Percentiles rank a stretch among this genome's conserved stretches.
Conservation (phyloP, 2,888 invertebrate genomes). For the Macrostomum cliftonense region DNA sequence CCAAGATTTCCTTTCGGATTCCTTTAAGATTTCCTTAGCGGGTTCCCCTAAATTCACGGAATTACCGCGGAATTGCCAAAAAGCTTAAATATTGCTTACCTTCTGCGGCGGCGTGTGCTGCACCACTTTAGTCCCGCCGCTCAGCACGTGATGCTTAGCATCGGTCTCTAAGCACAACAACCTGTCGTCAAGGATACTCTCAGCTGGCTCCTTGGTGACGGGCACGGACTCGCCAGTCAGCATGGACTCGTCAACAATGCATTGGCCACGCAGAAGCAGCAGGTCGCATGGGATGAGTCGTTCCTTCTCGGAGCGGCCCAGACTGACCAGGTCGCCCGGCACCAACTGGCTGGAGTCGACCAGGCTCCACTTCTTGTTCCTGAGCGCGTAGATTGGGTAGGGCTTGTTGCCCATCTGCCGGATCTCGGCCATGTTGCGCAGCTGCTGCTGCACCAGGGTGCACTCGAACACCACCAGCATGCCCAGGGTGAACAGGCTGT, state of each 20-base stretch:
- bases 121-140: constrained; percentile 90
- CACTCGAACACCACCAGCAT: constrained; percentile 93
- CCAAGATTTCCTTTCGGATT: no score
- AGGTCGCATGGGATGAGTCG: constrained; percentile 81
- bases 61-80: no score
- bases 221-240: constrained; percentile 94
- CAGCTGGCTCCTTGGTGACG: constrained; percentile 89
- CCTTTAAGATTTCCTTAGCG: no score
- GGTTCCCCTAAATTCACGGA: no score
- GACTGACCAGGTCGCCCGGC: constrained; percentile 86
- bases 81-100: constrained; percentile 38
- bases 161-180: constrained; percentile 62
- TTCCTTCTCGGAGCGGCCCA: constrained; percentile 41
- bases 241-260: constrained; percentile 98
- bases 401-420: constrained; percentile 97
- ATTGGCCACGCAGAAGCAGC: constrained; percentile 72
- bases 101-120: constrained; percentile 86
- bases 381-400: constrained; percentile 56
- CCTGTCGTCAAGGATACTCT: constrained; percentile 24
- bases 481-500: constrained; percentile 78
- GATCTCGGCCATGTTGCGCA: constrained; percentile 93
- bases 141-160: constrained; percentile 75
- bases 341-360: constrained; percentile 67
- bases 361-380: constrained; percentile 70
- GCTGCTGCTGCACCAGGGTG: constrained; percentile 87